A percentile compares a stretch with the other conserved stretches of the same genome.
Evolutionary conservation across 2,113 vertebrate genomes (phyloP).

Genomic region (Microcebus ravelobensis): DNA sequence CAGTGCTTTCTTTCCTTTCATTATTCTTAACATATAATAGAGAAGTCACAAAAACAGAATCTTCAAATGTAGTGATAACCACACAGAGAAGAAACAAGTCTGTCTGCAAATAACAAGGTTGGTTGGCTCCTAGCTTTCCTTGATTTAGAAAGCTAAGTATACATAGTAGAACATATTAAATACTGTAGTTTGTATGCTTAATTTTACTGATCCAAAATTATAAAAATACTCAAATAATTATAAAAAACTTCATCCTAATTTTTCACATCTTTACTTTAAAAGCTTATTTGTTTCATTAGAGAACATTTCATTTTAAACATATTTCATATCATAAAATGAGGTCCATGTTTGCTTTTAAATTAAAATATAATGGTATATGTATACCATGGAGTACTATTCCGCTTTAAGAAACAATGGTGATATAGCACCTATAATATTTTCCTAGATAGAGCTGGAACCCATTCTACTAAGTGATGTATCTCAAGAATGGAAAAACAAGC

Average conservation of each 20-base stretch:
- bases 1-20: background rate
- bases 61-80: background rate
- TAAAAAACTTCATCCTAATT: background rate
- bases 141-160: background rate
- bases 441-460: no score
- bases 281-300: background rate
- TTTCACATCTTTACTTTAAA: no score
- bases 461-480: no score
- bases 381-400: no score
- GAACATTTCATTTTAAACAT: background rate
- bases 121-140: background rate
- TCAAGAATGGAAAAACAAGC: no score
- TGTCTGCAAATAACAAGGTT: background rate
- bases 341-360: background rate
- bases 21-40: constrained; percentile 17
- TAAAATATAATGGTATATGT: background rate
- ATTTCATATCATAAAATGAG: background rate
- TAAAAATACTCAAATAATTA: background rate
- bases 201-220: background rate
- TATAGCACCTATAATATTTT: no score
- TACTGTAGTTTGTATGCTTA: background rate
- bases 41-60: background rate
- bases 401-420: no score
- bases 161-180: background rate
- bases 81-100: background rate